These are phyloP conservation scores for Mizuhopecten yessoensis DNA, from an alignment of 1,140 invertebrate species.

Conservation along the genomic window DNA sequence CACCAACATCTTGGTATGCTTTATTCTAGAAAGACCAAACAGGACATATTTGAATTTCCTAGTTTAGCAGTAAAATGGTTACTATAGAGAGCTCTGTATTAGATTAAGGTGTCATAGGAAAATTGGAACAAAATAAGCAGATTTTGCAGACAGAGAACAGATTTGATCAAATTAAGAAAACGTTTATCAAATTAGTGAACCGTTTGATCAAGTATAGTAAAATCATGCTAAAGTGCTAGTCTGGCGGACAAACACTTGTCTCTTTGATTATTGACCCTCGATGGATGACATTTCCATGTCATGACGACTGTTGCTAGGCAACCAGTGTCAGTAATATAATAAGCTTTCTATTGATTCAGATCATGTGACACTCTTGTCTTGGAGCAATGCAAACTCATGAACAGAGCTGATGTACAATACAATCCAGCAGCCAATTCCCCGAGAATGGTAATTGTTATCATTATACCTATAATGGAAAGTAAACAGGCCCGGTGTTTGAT, in stretches of 20 bases:
- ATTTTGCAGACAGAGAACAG: neutral
- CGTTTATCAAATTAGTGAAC: neutral
- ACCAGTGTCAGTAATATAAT: constrained; percentile 17
- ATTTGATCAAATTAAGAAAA: neutral
- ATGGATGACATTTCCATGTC: constrained; percentile 33
- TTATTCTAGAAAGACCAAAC: no score
- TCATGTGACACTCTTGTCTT: constrained; percentile 31
- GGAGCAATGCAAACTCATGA: constrained; percentile 12
- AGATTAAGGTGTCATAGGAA: neutral
- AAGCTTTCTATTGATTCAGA: constrained; percentile 39
- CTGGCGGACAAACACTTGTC: neutral
- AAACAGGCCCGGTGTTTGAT: neutral
- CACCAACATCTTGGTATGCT: no score
- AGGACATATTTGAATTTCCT: no score
- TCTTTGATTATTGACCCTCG: neutral
- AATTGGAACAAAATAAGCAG: neutral
- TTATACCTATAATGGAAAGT: neutral
- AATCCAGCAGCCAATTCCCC: neutral
- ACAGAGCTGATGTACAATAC: neutral
- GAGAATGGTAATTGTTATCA: neutral
- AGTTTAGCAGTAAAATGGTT: neutral
- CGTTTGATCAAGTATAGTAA: neutral
- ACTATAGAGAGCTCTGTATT: neutral
- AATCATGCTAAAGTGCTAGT: neutral
- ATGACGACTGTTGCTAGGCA: constrained; percentile 9